Percentiles rank a stretch among this genome's conserved stretches.
Conservation (phyloP, 2,888 invertebrate genomes). For the Idaea dimidiata region DNA sequence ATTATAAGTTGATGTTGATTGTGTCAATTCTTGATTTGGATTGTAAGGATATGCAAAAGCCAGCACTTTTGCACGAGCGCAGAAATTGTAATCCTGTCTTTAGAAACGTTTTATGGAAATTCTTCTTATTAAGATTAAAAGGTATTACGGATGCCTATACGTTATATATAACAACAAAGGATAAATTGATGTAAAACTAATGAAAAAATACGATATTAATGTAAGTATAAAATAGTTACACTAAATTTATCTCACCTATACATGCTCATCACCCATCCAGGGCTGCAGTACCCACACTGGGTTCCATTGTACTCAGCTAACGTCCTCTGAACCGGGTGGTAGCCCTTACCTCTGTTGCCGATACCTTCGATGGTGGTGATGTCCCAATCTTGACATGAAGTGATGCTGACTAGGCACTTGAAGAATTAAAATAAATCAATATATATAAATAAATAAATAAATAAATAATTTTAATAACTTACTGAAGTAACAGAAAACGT, state of each 20-base stretch:
- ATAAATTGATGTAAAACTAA: too few species aligned
- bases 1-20: too few species aligned
- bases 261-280: conserved; percentile 89
- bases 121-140: too few species aligned
- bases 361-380: conserved; percentile 86
- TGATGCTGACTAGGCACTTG: conserved; percentile 83
- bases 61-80: too few species aligned
- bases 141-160: too few species aligned
- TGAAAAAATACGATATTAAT: too few species aligned
- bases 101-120: too few species aligned
- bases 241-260: conserved; percentile 68
- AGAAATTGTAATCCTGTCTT: too few species aligned
- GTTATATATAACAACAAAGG: too few species aligned
- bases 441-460: too few species aligned
- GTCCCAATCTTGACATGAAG: conserved; percentile 83
- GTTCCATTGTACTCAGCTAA: conserved; percentile 83
- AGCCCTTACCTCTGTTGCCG: conserved; percentile 83
- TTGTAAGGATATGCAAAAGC: too few species aligned
- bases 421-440: background rate
- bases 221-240: background rate
- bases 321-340: conserved; percentile 83
- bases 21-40: too few species aligned
- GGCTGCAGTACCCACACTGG: conserved; percentile 88
- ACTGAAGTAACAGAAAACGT: conserved; percentile 83
- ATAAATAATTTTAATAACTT: conserved; percentile 23